Conservation (phyloP, 2,888 invertebrate genomes). For the Eristalinus aeneus region DNA sequence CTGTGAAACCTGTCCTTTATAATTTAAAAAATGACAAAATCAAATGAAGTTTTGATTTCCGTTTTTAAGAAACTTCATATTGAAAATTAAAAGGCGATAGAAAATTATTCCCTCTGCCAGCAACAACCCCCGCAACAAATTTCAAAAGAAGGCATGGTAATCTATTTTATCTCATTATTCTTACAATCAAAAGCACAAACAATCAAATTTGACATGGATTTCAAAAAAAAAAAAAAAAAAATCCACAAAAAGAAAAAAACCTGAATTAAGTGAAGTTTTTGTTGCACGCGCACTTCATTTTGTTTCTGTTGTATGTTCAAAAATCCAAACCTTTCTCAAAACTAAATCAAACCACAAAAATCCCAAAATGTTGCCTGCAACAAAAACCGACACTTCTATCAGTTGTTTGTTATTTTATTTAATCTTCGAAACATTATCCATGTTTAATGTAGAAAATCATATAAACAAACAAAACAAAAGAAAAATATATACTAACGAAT, state of each 20-base stretch:
- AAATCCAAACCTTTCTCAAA: background rate
- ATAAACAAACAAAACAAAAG: conserved; percentile 6
- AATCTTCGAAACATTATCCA: conserved; percentile 16
- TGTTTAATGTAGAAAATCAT: background rate
- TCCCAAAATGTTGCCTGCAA: conserved; percentile 21
- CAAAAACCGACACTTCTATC: conserved; percentile 19
- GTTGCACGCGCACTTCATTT: background rate
- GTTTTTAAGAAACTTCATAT: too few relatives aligned
- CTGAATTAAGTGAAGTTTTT: background rate
- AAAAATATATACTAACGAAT: conserved; percentile 54
- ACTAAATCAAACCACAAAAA: background rate
- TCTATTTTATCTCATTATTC: conserved; percentile 28
- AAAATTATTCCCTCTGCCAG: too few relatives aligned
- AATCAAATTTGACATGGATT: conserved; percentile 46
- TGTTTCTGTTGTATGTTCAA: background rate
- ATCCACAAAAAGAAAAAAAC: background rate
- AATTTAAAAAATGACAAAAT: too few relatives aligned
- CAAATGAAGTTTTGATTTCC: too few relatives aligned
- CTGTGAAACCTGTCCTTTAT: too few relatives aligned
- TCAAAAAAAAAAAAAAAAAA: background rate
- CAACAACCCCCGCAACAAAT: conserved; percentile 1
- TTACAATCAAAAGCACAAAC: conserved; percentile 64
- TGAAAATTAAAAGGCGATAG: too few relatives aligned
- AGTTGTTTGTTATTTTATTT: conserved; percentile 22
- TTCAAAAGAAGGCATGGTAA: conserved; percentile 15